Evolutionary conservation across 2,888 invertebrate genomes (phyloP), one percentile per base, ranked within the genome.

Genomic region (Julus scanicus): DNA sequence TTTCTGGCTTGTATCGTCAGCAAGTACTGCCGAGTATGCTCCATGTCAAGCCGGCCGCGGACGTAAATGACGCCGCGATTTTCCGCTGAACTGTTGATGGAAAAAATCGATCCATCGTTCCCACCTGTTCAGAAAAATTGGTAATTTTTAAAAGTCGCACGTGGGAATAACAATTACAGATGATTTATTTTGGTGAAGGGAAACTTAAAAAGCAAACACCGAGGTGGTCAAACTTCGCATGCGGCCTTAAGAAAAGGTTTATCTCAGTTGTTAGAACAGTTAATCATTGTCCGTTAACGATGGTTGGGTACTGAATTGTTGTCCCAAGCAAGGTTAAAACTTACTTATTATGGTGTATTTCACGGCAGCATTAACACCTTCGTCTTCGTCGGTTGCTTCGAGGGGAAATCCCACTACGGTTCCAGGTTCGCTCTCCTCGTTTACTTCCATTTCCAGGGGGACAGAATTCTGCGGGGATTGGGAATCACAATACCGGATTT

Each of bases 301-400:
- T n/a, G n/a, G n/a, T n/a, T n/a, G n/a, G n/a, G n/a, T n/a, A n/a
- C n/a, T n/a, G n/a, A n/a, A 29, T 29, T 29, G 29, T 1, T 0
- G 29, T 29, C 29, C 29, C 29, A 1, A 1, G 29, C 0, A 29
- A 29, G 29, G 0, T 88, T 20, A 15, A 37, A 20, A 90, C 91
- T 91, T 91, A 94, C 94, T 95, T 88, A 94, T 95, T 20, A 96
- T 95, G 0, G 94, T 93, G 90, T 96, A 96, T 90, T 95, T 95
- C 89, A 96, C 95, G 89, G 94, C 94, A 0, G 95, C 96, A 91
- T 96, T 96, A 13, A 95, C 95, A 4, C 93, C 95, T 13, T 95
- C 94, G 90, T 97, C 96, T 90, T 95, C 95, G 91, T 97, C 96
- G 37, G 95, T 92, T 0, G 96, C 96, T 90, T 94, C 93, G 15